Evolutionary conservation across 1,140 invertebrate species (phyloP).

Genomic region (Papilio dardanus): DNA sequence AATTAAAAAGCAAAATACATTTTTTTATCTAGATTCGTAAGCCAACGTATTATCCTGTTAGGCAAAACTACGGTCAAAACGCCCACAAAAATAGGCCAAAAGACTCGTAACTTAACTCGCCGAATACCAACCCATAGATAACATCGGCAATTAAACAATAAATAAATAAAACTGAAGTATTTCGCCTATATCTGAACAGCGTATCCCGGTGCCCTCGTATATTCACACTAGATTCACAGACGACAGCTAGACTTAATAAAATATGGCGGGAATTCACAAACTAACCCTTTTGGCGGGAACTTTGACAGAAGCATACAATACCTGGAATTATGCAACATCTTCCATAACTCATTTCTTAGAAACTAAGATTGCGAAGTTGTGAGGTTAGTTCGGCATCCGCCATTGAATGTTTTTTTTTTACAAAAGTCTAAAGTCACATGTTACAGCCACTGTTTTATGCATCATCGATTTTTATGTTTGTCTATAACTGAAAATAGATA

Average conservation of each 20-base stretch:
- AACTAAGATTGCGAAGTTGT: constrained; percentile 21
- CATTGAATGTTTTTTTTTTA: constrained; percentile 27
- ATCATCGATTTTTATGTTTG: constrained; percentile 29
- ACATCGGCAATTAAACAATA: constrained; percentile 35
- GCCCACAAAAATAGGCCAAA: neutral
- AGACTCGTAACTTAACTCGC: constrained; percentile 15
- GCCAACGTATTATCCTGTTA: neutral
- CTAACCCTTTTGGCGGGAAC: constrained; percentile 44
- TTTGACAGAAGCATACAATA: constrained; percentile 58
- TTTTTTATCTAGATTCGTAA: neutral
- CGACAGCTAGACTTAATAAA: constrained; percentile 51
- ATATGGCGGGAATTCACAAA: constrained; percentile 43
- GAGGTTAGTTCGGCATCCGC: neutral
- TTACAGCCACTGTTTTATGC: constrained; percentile 23
- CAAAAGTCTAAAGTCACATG: constrained; percentile 15
- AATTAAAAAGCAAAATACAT: neutral
- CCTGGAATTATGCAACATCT: constrained; percentile 52
- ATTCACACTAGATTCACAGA: constrained; percentile 66
- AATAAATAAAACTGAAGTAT: constrained; percentile 25
- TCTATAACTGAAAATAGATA: constrained; percentile 20
- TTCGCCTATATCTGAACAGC: constrained; percentile 38
- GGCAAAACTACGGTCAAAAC: neutral
- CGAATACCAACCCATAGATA: constrained; percentile 28
- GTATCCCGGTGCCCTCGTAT: constrained; percentile 48
- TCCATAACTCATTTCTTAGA: constrained; percentile 31